phyloP scores from a whole-genome alignment of 1,140 invertebrate genomes.

The Phymorhynchus buccinoides region DNA sequence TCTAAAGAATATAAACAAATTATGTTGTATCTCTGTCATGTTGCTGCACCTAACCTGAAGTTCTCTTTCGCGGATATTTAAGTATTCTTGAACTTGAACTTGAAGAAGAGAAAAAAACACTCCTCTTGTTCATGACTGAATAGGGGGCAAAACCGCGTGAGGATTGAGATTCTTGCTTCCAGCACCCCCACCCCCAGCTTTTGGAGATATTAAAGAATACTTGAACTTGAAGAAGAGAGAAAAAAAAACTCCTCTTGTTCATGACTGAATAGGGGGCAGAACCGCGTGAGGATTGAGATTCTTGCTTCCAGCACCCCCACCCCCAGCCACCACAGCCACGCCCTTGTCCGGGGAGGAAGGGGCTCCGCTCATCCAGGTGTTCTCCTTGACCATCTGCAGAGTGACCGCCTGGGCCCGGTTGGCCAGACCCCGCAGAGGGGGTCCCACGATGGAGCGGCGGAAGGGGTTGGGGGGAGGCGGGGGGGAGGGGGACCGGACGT shows the following conservation, averaged over 20 bases:
- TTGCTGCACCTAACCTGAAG: too few species aligned
- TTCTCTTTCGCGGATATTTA: too few species aligned
- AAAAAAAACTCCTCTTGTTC: not conserved
- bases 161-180: not conserved
- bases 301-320: too few species aligned
- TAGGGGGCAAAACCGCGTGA: not conserved
- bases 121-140: not conserved
- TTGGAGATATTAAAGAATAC: too few species aligned
- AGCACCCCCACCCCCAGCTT: not conserved
- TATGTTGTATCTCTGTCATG: too few species aligned
- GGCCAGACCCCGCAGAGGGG: constrained; percentile 27
- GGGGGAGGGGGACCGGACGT: not conserved
- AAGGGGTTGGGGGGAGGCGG: not conserved
- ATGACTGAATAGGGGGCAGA: constrained; percentile 46
- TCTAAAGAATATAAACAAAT: too few species aligned
- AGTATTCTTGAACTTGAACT: too few species aligned
- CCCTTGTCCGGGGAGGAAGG: constrained; percentile 46
- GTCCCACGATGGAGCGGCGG: not conserved
- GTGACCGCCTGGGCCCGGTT: constrained; percentile 31
- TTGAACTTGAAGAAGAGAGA: too few species aligned
- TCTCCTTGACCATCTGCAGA: constrained; percentile 39
- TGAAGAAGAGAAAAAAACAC: too few species aligned
- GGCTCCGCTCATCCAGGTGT: constrained; percentile 26
- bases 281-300: constrained; percentile 63
- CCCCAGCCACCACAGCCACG: constrained; percentile 50